Conservation (phyloP, 2,797 vertebrate genomes). For the Spinus olivaceus region DNA sequence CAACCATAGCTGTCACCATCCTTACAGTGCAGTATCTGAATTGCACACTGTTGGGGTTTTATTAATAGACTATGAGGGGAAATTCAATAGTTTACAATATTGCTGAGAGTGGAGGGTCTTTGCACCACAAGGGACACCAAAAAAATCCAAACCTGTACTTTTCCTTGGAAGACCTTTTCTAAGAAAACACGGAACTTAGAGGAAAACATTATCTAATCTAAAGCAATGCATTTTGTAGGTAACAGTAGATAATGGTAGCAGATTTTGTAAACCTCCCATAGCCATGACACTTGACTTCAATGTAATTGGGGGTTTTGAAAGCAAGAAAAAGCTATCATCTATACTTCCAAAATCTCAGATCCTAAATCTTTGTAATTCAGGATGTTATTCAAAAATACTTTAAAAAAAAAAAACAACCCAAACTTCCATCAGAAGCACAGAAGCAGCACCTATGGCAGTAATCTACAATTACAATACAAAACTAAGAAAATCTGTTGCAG, state of each 20-base stretch:
- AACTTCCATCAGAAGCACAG: not conserved
- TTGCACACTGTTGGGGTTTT: not conserved
- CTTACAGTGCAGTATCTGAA: not conserved
- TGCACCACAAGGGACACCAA: not conserved
- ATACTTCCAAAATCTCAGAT: not conserved
- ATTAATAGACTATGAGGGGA: not conserved
- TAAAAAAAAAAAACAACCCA: not conserved
- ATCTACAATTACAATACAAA: not conserved
- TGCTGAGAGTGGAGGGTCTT: not conserved
- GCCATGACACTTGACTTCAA: not conserved
- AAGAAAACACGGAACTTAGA: not conserved
- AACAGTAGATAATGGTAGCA: not conserved
- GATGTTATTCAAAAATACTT: not conserved
- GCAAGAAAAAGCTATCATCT: not conserved
- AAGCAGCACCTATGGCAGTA: not conserved
- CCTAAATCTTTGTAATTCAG: fast-evolving
- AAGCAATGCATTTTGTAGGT: not conserved
- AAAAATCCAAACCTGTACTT: not conserved
- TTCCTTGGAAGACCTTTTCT: not conserved
- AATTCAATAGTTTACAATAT: fast-evolving
- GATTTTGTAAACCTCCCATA: not conserved
- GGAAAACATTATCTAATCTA: not conserved
- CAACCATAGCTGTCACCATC: not conserved
- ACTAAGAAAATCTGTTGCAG: not conserved
- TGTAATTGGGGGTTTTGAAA: not conserved